Conservation (phyloP, 2,113 vertebrate species). For the Phalacrocorax brasilianus region DNA sequence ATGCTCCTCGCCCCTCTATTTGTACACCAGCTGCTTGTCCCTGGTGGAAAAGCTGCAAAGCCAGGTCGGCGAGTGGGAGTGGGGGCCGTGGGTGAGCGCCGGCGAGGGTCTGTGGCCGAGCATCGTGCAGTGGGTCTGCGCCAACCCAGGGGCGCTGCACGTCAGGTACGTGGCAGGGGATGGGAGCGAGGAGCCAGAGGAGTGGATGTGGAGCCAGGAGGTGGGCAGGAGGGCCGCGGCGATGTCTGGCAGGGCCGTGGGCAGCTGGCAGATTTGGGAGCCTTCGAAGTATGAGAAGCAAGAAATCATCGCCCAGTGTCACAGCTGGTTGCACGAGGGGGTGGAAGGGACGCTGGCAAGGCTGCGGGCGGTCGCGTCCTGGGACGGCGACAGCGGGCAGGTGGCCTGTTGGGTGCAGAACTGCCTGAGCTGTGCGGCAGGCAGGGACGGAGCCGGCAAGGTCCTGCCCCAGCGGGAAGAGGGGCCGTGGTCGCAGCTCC, state of each 20-base stretch:
- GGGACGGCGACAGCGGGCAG: neutral
- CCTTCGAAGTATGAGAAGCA: neutral
- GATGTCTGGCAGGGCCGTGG: fast-evolving
- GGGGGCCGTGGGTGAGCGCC: fast-evolving
- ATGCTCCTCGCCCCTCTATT: neutral
- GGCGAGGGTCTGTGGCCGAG: fast-evolving
- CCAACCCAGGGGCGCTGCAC: neutral
- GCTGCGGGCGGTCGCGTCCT: fast-evolving
- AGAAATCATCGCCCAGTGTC: neutral
- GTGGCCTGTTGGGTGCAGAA: neutral
- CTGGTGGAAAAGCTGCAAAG: neutral
- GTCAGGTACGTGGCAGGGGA: fast-evolving
- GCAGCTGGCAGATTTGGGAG: neutral
- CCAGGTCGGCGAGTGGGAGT: fast-evolving
- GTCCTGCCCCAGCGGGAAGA: neutral
- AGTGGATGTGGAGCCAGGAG: neutral
- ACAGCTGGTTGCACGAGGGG: neutral
- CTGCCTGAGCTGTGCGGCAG: fast-evolving
- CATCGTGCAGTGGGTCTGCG: neutral
- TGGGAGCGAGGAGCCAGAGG: fast-evolving
- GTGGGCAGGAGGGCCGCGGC: neutral
- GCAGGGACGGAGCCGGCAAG: fast-evolving
- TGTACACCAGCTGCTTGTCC: neutral
- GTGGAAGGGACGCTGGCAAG: neutral
- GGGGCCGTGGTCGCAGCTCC: neutral